Conservation (phyloP, 2,113 vertebrate species). For the Bucco capensis region DNA sequence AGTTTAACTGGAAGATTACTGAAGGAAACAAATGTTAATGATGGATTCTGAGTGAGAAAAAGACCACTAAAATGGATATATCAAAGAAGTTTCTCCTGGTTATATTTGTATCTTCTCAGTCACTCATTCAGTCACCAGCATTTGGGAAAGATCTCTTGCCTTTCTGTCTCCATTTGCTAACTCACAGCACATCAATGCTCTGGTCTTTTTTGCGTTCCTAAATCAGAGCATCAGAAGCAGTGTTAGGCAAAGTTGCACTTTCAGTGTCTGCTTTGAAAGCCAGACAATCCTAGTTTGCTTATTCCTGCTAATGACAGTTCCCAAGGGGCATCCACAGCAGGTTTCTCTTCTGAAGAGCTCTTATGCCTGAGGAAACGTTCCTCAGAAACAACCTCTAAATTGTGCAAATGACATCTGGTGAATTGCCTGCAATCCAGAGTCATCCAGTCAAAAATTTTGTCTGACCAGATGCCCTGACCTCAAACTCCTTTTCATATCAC, state of each 20-base stretch:
- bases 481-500: neutral
- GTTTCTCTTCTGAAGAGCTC: neutral
- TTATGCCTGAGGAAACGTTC: neutral
- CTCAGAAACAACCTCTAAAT: neutral
- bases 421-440: neutral
- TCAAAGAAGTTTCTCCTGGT: neutral
- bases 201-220: neutral
- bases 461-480: neutral
- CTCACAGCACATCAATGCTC: accelerated
- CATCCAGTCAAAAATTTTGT: neutral
- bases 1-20: neutral
- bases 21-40: neutral
- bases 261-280: neutral
- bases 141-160: neutral
- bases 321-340: neutral
- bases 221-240: neutral
- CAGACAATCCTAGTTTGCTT: neutral
- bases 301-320: neutral
- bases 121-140: accelerated
- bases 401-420: neutral
- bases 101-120: neutral
- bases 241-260: accelerated
- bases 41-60: neutral
- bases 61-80: neutral
- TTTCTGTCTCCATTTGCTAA: neutral